These are phyloP conservation scores for Reinhardtius hippoglossoides DNA, from an alignment of 2,113 vertebrate genomes.

Conservation along the genomic window DNA sequence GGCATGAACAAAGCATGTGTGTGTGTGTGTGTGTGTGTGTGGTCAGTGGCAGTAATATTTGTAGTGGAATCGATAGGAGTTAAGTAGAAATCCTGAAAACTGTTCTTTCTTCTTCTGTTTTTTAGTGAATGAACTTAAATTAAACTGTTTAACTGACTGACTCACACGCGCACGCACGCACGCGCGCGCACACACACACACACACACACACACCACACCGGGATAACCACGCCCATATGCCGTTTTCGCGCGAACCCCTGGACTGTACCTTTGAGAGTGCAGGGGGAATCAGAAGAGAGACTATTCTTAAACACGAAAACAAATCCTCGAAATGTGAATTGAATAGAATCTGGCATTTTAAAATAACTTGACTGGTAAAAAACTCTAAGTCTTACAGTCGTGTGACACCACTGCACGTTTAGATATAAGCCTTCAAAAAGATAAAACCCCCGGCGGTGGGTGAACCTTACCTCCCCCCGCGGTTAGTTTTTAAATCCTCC, in stretches of 20 bases:
- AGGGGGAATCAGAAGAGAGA: background rate
- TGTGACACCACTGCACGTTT: background rate
- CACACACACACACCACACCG: too few species aligned
- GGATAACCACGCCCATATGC: conserved; percentile 41
- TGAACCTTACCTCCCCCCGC: background rate
- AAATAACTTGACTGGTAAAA: rapidly evolving
- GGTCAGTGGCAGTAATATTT: too few species aligned
- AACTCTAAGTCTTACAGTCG: background rate
- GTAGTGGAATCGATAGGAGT: too few species aligned
- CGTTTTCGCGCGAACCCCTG: conserved; percentile 78
- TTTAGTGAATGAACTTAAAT: too few species aligned
- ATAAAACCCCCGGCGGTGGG: conserved; percentile 14
- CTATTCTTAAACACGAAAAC: background rate
- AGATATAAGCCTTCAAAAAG: rapidly evolving
- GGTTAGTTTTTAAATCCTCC: conserved; percentile 62
- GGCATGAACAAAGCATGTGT: too few species aligned
- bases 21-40: too few species aligned
- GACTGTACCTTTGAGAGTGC: conserved; percentile 64
- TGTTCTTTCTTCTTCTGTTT: too few species aligned
- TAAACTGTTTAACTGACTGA: too few species aligned
- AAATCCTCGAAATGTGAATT: background rate
- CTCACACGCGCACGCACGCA: too few species aligned
- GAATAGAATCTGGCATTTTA: too few species aligned
- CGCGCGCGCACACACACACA: too few species aligned
- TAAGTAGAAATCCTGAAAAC: too few species aligned